Evolutionary conservation across 2,113 vertebrate species (phyloP).

Genomic region (Dolichotis patagonum): DNA sequence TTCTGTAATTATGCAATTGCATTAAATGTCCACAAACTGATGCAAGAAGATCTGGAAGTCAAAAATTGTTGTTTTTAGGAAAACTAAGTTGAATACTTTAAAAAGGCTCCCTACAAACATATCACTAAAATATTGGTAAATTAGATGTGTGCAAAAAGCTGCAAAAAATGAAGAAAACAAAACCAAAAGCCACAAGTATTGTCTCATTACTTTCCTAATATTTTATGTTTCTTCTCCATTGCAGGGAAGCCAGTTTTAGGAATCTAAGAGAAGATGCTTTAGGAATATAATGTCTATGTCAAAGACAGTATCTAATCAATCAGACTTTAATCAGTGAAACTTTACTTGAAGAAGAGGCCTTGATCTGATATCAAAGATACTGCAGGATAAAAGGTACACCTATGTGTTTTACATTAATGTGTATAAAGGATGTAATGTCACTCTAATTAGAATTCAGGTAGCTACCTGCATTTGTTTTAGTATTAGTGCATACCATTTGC

Average conservation of each 20-base stretch:
- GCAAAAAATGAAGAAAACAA: conserved; percentile 24
- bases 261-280: neutral
- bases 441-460: conserved; percentile 1
- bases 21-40: conserved; percentile 62
- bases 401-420: neutral
- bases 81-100: conserved; percentile 39
- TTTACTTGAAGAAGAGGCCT: neutral
- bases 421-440: neutral
- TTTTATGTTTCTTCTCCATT: neutral
- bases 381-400: neutral
- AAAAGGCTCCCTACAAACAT: neutral
- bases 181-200: neutral
- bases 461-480: neutral
- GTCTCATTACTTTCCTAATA: conserved; percentile 3
- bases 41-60: conserved; percentile 50
- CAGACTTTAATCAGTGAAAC: neutral
- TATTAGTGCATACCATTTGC: neutral
- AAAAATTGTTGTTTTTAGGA: conserved; percentile 50
- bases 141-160: neutral
- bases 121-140: neutral
- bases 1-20: conserved; percentile 58
- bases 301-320: neutral
- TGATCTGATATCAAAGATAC: neutral
- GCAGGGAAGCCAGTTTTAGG: neutral
- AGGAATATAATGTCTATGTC: neutral